Base-by-base conservation (phyloP, 2,113 vertebrate species). In the Ariopsis seemanni region DNA sequence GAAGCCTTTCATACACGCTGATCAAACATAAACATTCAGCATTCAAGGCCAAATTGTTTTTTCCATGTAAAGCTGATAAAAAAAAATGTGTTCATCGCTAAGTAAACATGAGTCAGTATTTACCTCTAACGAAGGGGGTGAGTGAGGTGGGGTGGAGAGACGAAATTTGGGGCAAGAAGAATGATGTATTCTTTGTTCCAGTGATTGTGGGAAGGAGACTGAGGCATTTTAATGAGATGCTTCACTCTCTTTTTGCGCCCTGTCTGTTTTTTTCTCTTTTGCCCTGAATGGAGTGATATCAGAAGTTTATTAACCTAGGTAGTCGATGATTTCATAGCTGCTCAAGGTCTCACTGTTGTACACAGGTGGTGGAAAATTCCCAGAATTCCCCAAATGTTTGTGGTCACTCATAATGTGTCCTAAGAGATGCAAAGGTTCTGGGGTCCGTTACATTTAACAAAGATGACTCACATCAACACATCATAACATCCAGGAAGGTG, bases 11-110 rank as follows among this genome's bases (percentile, higher is more conserved):
- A 96, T 95, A 92, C 91, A 88, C 88, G 92, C 94, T 93, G 92
- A 92, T 93, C 91, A 91, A 88, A 94, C 94, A 94, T 94, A 95
- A 95, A 95, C 91, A 93, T 92, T 92, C 92, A 90, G 88, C 91
- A 93, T 94, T 93, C 95, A 96, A 96, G 95, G 95, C 92, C 95
- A 93, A 93, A 91, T 93, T 94, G 94, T 95, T 96, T 85, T 65
- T 96, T 96, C 94, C 94, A 94, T 94, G 95, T 93, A 95, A 93
- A 94, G 93, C 92, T 93, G 93, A 94, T 92, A 90, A 95, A 92
- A 53, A 92, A 53, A 92, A 88, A 93, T 93, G 89, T 90, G 92
- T 94, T 94, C 94, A 94, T 95, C 92, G 67, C 93, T 94, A 89
- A 93, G 93, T 92, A 95, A 95, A 96, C 93, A 88, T 92, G 80